These are phyloP conservation scores for Coracias cyanogaster DNA, from an alignment of 2,797 vertebrate genomes.

Conservation along the genomic window DNA sequence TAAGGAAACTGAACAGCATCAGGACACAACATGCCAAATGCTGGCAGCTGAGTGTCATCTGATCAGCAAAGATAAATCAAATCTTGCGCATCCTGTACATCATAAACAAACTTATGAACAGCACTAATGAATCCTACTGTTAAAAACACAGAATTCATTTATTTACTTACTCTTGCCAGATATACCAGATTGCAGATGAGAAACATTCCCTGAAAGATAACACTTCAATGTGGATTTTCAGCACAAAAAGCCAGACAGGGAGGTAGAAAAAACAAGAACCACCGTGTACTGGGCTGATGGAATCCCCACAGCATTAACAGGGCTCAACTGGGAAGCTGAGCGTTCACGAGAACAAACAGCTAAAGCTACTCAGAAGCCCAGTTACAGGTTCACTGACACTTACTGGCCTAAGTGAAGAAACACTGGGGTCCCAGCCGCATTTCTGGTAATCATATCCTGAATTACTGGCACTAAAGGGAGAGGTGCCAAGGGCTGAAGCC, in stretches of 20 bases:
- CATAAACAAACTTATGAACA: background rate
- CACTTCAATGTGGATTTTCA: background rate
- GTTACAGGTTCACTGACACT: rapidly evolving
- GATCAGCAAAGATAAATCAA: background rate
- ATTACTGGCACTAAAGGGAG: background rate
- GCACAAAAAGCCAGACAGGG: background rate
- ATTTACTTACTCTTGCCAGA: background rate
- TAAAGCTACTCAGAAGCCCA: background rate
- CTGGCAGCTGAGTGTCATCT: background rate
- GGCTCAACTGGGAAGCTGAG: background rate
- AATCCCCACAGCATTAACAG: background rate
- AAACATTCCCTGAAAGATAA: background rate
- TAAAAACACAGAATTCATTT: background rate
- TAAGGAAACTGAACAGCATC: background rate
- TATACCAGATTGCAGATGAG: background rate
- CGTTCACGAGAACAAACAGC: rapidly evolving
- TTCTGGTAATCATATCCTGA: background rate
- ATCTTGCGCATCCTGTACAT: background rate
- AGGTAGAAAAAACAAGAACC: background rate
- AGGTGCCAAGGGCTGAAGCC: background rate
- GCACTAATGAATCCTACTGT: background rate
- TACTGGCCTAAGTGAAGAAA: background rate
- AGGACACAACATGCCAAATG: background rate
- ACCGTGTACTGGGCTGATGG: rapidly evolving
- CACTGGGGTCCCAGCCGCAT: background rate